These are phyloP conservation scores for Styela plicata DNA, from an alignment of 23 tunicate species.

Conservation along the genomic window DNA sequence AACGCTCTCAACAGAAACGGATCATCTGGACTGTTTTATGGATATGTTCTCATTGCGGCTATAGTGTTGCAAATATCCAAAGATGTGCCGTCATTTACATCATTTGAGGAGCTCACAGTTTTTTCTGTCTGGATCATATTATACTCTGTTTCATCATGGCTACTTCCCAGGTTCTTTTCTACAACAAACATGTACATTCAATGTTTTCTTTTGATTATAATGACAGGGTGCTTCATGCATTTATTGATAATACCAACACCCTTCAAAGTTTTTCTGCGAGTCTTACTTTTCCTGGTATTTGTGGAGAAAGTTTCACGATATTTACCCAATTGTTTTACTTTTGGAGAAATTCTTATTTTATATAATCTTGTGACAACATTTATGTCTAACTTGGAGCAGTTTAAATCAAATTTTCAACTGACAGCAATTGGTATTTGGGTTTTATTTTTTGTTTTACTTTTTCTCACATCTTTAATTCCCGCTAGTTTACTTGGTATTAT, in stretches of 20 bases:
- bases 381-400: neutral
- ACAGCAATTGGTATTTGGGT: conserved; percentile 3
- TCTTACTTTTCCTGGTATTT: neutral
- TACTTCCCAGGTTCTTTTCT: neutral
- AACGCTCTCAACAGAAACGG: neutral
- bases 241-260: neutral
- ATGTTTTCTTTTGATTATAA: neutral
- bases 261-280: neutral
- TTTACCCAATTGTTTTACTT: conserved; percentile 23
- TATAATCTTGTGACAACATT: neutral
- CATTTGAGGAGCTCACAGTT: neutral
- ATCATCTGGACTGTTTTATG: conserved; percentile 17
- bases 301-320: neutral
- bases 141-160: neutral
- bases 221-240: conserved; percentile 5
- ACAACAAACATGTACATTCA: neutral
- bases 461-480: neutral
- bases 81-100: too few relatives aligned
- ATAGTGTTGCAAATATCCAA: neutral
- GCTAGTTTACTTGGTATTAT: neutral
- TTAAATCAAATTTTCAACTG: neutral
- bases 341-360: conserved; percentile 14
- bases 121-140: neutral
- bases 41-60: conserved; percentile 1
- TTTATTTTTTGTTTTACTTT: conserved; percentile 4